Evolutionary conservation across 2,113 vertebrate species (phyloP), one percentile per base, ranked within the genome.

Genomic region (Mola mola): DNA sequence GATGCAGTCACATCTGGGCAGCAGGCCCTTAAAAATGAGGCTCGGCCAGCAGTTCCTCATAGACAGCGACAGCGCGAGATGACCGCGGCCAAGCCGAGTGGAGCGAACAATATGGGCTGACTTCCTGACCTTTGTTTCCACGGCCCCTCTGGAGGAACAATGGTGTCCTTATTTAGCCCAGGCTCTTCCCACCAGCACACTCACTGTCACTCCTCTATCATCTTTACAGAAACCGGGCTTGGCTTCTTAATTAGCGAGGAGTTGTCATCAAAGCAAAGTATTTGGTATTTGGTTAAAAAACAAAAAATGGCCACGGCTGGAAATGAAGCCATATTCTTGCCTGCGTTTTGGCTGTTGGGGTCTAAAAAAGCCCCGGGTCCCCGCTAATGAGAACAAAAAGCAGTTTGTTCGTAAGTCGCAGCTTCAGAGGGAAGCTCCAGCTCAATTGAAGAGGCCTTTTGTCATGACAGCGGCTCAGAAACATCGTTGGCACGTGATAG

Each of bases 121-220:
- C 90, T 87, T 89, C 88, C 88, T 90, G 88, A 90, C 90, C 89
- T 85, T 44, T 72, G 71, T 21, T 56, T 83, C 79, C 68, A 64
- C 17, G 40, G 75, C 64, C 47, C 72, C 74, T 80, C 61, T 41
- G 40, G 47, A 79, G 86, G 83, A 87, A 91, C 90, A 90, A 88
- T 87, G 81, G 71, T 51, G 56, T 58, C 77, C 88, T 90, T 90
- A 86, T 90, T 83, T 79, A 80, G 64, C 57, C 58, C 42, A 51
- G 25, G 76, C 61, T 74, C 72, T 79, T 83, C 80, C 82, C 83
- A 77, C 60, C 77, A 29, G 28, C 28, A 29, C 67, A 75, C 59
- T 62, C 72, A 77, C 66, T 77, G 84, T 78, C 62, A 72, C 70
- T 71, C 59, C 42, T 55, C 1, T 81, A 41, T 53, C 70, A 53